Conservation (phyloP, 2,797 vertebrate species). For the Centropyge bicolor region DNA sequence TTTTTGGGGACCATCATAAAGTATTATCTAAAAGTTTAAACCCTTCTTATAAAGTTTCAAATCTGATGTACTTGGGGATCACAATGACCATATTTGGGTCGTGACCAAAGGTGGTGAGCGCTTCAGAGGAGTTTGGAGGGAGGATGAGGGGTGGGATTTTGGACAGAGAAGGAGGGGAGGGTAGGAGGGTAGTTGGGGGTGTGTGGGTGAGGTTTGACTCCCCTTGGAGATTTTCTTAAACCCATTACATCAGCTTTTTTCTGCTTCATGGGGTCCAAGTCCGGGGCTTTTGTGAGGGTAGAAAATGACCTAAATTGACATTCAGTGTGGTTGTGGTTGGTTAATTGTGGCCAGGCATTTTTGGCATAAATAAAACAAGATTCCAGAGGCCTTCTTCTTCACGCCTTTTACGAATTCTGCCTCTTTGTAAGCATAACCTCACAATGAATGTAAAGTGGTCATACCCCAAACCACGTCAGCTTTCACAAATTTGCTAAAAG, state of each 20-base stretch:
- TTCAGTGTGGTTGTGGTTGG: conserved; percentile 75
- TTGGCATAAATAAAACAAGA: conserved; percentile 75
- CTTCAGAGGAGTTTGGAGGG: conserved; percentile 46
- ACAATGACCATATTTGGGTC: conserved; percentile 61
- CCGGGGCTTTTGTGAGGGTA: conserved; percentile 80
- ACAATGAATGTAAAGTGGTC: conserved; percentile 42
- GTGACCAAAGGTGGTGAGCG: conserved; percentile 47
- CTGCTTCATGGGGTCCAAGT: conserved; percentile 82
- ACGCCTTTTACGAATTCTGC: conserved; percentile 37
- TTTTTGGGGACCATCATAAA: conserved; percentile 24
- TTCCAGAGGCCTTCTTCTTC: conserved; percentile 58
- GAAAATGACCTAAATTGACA: conserved; percentile 87
- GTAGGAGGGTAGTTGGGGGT: conserved; percentile 12
- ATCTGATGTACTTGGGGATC: conserved; percentile 34
- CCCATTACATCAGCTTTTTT: conserved; percentile 87
- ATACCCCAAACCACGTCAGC: conserved; percentile 22
- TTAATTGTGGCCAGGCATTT: conserved; percentile 75
- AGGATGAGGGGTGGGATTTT: conserved; percentile 52
- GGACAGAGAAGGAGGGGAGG: conserved; percentile 33
- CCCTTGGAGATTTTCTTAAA: conserved; percentile 86
- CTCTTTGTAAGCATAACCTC: conserved; percentile 35
- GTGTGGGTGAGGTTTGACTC: conserved; percentile 75
- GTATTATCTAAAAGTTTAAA: conserved; percentile 33
- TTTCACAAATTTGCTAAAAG: conserved; percentile 25
- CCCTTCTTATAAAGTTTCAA: conserved; percentile 26